Conservation (phyloP, 2,113 vertebrate species). For the Pterocles orientalis region DNA sequence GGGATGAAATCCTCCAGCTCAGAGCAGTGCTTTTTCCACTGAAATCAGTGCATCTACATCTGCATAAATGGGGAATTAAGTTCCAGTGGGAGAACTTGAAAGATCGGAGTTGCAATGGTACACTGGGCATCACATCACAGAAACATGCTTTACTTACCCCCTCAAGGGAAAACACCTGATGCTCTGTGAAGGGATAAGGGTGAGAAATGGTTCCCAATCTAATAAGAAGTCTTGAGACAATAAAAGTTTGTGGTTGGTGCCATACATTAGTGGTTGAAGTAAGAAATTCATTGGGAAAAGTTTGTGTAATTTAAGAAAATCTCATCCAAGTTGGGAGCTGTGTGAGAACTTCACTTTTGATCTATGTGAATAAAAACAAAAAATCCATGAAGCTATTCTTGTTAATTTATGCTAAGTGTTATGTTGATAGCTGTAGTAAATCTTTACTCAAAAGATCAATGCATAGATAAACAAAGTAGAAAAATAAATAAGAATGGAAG, state of each 20-base stretch:
- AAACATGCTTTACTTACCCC: neutral
- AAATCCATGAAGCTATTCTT: constrained; percentile 32
- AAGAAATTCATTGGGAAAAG: neutral
- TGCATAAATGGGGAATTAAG: neutral
- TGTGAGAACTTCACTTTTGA: constrained; percentile 2
- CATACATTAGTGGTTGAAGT: neutral
- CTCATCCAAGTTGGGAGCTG: neutral
- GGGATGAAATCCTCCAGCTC: neutral
- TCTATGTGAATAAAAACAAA: neutral
- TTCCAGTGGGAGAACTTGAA: neutral
- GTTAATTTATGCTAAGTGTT: constrained; percentile 47
- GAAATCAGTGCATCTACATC: neutral
- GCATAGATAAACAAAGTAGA: neutral
- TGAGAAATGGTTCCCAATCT: neutral
- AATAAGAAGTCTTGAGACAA: neutral
- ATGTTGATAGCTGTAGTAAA: constrained; percentile 34
- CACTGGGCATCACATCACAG: neutral
- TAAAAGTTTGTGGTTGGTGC: neutral
- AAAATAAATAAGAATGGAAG: neutral
- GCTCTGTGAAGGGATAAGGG: neutral
- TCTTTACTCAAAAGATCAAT: constrained; percentile 1
- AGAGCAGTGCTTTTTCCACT: neutral
- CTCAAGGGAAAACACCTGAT: neutral
- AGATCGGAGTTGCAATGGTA: neutral
- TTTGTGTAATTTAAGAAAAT: constrained; percentile 7